Percentiles rank a stretch among this genome's conserved stretches.
These are phyloP conservation scores for Eilema griseolum DNA, from an alignment of 2,888 invertebrate species.

Conservation along the genomic window DNA sequence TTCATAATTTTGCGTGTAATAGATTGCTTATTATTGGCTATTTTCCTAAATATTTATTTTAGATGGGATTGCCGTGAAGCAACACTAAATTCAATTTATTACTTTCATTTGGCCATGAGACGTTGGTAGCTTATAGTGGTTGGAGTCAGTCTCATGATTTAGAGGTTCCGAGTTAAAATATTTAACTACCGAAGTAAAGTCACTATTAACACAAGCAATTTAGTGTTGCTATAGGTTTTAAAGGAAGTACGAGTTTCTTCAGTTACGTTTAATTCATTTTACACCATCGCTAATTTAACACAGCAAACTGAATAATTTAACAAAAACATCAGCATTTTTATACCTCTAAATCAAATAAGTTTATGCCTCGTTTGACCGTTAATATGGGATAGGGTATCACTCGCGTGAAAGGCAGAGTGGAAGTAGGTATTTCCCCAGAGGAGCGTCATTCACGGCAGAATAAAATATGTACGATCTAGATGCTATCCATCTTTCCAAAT, in stretches of 20 bases:
- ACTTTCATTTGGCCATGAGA: neutral
- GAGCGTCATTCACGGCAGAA: neutral
- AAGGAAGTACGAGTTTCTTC: too few species aligned
- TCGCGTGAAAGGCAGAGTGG: neutral
- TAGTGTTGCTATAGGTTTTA: too few species aligned
- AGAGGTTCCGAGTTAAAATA: too few species aligned
- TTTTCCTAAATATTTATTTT: neutral
- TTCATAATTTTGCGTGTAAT: neutral
- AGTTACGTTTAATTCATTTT: neutral
- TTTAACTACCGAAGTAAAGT: too few species aligned
- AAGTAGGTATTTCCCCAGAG: constrained; percentile 3
- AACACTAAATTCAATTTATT: too few species aligned
- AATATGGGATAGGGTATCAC: neutral
- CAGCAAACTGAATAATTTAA: neutral
- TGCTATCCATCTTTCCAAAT: neutral
- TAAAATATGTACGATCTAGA: constrained; percentile 1
- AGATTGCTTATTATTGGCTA: neutral
- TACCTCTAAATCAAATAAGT: neutral
- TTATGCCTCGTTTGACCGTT: neutral
- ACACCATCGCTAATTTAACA: neutral
- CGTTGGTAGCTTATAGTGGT: too few species aligned
- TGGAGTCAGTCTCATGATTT: too few species aligned
- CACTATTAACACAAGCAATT: too few species aligned
- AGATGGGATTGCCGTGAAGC: neutral
- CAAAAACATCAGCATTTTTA: neutral